Evolutionary conservation across 2,113 vertebrate genomes (phyloP), one percentile per base, ranked within the genome.

Genomic region (Lophius piscatorius): DNA sequence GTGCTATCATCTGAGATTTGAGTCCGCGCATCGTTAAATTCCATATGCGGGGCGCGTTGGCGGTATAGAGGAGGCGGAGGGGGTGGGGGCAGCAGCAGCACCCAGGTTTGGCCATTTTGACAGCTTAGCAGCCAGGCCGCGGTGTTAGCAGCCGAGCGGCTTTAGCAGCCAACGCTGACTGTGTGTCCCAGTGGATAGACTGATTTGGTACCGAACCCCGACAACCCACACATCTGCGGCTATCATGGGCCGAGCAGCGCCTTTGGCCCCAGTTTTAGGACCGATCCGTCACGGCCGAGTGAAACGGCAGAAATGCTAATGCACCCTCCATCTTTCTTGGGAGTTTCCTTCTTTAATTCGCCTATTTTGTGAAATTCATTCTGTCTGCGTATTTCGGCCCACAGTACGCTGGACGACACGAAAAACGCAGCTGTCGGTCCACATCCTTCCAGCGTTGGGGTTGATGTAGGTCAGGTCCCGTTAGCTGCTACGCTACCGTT

Each of bases 71-170:
- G 40, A 61, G 52, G 54, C 49, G 62, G 62, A 50, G 55, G 69
- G 46, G 69, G 63, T 54, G 63, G 66, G 68, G 46, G 69, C 42
- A 48, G 58, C 35, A 18, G 48, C 29, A 6, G 47, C 14, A 31
- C 38, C 65, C 63, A 26, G 42, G 62, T 72, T 56, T 65, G 74
- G 84, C 85, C 86, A 83, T 87, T 84, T 88, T 82, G 84, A 84
- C 83, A 88, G 74, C 71, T 81, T 80, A 80, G 69, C 69, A 47
- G 55, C 57, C 46, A 49, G 7, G 22, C 34, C 73, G 70, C 73
- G 56, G 47, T 21, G 31, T 70, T 24, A 21, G n/a, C 35, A 13
- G 22, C 54, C 36, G 17, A 21, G n/a, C 55, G 24, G 38, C 58
- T 28, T 58, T 62, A 64, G 63, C 45, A 49, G 9, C 45, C 4